phyloP scores from a whole-genome alignment of 2,797 vertebrate species.

The Garrulus glandarius region DNA sequence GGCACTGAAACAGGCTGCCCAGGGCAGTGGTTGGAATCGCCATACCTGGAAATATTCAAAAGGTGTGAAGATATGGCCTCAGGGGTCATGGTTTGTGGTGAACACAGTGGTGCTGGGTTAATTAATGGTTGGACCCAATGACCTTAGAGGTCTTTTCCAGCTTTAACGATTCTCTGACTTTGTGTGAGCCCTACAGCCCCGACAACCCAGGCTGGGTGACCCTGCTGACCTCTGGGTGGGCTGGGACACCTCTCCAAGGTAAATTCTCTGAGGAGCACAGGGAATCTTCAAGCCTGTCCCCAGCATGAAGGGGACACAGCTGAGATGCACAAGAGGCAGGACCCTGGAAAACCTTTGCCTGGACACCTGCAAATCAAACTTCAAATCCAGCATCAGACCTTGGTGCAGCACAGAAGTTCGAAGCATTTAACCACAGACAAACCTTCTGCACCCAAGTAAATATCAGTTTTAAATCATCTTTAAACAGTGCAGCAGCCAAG shows the following conservation, averaged over 20 bases:
- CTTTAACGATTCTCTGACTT: neutral
- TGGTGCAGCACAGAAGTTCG: accelerated
- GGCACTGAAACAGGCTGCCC: neutral
- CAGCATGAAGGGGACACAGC: accelerated
- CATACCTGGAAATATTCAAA: neutral
- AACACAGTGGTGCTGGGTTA: neutral
- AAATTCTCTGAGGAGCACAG: neutral
- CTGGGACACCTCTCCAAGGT: neutral
- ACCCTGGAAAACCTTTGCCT: neutral
- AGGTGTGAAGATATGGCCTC: accelerated
- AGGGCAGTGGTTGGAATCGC: neutral
- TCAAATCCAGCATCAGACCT: neutral
- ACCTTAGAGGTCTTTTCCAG: neutral
- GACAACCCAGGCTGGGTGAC: neutral
- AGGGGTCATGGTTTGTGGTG: neutral
- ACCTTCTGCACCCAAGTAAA: neutral
- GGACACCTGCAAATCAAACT: neutral
- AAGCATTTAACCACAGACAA: neutral
- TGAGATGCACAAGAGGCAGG: neutral
- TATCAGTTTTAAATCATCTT: neutral
- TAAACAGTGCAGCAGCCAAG: neutral
- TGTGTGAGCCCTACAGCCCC: neutral
- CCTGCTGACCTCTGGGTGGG: neutral
- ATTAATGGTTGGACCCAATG: no score
- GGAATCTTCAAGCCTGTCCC: neutral